A percentile compares a stretch with the other conserved stretches of the same genome.
phyloP scores from a whole-genome alignment of 2,888 invertebrate genomes.

The Morpho achilles region DNA sequence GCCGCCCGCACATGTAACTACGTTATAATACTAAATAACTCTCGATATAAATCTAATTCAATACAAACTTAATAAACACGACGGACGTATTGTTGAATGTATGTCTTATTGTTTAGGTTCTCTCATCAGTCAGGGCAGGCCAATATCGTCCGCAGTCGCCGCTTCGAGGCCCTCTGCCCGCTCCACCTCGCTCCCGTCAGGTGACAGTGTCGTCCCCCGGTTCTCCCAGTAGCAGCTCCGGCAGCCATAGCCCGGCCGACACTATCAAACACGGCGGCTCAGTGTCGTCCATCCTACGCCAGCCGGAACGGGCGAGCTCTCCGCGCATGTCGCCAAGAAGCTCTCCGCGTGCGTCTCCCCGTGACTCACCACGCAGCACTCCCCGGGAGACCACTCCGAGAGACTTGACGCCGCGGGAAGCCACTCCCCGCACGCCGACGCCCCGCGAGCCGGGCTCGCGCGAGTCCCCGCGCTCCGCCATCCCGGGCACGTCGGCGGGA shows the following conservation, averaged over 20 bases:
- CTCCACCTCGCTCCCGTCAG: conserved; percentile 71
- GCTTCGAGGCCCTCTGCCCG: conserved; percentile 80
- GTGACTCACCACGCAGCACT: conserved; percentile 53
- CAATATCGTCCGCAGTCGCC: conserved; percentile 86
- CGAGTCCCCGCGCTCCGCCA: conserved; percentile 58
- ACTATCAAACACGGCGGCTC: conserved; percentile 83
- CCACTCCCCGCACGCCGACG: conserved; percentile 24
- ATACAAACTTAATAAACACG: too few species aligned
- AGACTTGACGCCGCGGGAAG: conserved; percentile 37
- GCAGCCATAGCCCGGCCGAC: conserved; percentile 89
- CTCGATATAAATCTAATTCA: too few species aligned
- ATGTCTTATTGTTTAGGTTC: conserved; percentile 66
- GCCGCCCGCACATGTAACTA: conserved; percentile 84
- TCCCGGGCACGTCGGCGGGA: conserved; percentile 81
- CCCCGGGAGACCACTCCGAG: conserved; percentile 36
- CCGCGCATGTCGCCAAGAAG: conserved; percentile 66
- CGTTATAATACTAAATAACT: background rate
- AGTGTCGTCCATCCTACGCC: conserved; percentile 66
- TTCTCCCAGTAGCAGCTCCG: conserved; percentile 92
- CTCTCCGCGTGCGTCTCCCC: conserved; percentile 61
- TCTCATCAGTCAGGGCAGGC: conserved; percentile 86
- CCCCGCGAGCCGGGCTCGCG: conserved; percentile 47
- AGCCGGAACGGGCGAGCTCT: conserved; percentile 59
- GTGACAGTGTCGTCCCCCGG: conserved; percentile 84
- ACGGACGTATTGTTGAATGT: background rate